Percentiles rank a stretch among this genome's conserved stretches.
Conservation (phyloP, 2,113 vertebrate genomes). For the Alligator sinensis region DNA sequence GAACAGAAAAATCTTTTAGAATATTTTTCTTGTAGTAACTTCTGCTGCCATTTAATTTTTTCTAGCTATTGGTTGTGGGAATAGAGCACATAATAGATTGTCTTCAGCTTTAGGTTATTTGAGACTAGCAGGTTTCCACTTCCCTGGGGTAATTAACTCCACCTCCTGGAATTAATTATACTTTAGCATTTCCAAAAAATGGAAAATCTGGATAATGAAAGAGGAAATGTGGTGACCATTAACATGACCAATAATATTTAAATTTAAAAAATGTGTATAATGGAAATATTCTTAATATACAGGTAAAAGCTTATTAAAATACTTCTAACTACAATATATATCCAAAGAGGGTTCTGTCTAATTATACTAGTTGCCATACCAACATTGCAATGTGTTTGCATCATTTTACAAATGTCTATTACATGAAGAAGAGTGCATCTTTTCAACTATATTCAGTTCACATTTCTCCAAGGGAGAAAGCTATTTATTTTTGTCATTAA, state of each 20-base stretch:
- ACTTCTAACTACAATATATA: not conserved
- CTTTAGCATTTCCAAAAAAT: not conserved
- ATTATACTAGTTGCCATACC: not conserved
- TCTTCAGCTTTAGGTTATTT: not conserved
- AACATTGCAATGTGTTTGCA: not conserved
- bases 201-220: not conserved
- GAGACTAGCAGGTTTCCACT: slow-evolving; percentile 26
- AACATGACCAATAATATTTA: not conserved
- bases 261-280: not conserved
- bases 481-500: slow-evolving; percentile 19
- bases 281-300: not conserved
- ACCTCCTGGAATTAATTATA: not conserved
- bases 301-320: not conserved
- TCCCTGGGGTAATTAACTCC: not conserved
- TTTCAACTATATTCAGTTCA: not conserved
- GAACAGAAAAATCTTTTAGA: slow-evolving; percentile 47
- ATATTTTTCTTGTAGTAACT: slow-evolving; percentile 24
- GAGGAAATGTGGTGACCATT: not conserved
- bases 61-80: not conserved
- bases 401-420: not conserved
- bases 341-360: not conserved
- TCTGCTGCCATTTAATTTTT: slow-evolving; percentile 11
- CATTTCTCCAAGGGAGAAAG: not conserved
- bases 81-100: not conserved
- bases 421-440: not conserved